A percentile compares a stretch with the other conserved stretches of the same genome.
Evolutionary conservation across 2,797 vertebrate species (phyloP).

Genomic region (Antrozous pallidus): DNA sequence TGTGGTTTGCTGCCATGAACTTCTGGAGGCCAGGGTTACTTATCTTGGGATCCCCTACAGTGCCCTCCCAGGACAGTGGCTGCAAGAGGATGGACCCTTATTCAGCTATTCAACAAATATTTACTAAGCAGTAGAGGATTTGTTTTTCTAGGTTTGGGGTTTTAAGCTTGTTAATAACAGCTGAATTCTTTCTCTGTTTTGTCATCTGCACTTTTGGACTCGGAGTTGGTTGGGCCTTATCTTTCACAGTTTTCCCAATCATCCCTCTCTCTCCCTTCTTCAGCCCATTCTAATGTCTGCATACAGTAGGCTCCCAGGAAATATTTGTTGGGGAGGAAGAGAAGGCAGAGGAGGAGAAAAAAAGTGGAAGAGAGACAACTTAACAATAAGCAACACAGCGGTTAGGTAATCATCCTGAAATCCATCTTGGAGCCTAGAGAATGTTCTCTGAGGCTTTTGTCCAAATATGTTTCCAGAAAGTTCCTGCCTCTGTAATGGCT

Average conservation of each 20-base stretch:
- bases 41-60: neutral
- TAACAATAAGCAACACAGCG: neutral
- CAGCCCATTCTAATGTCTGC: neutral
- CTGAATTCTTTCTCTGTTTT: conserved; percentile 54
- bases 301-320: neutral
- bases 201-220: conserved; percentile 46
- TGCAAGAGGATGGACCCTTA: neutral
- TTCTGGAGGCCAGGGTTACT: neutral
- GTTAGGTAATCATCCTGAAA: neutral
- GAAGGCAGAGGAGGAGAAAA: neutral
- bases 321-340: neutral
- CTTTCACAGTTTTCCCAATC: neutral
- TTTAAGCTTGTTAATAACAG: conserved; percentile 52
- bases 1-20: neutral
- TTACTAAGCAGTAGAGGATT: conserved; percentile 49
- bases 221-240: conserved; percentile 21
- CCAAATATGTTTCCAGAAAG: neutral
- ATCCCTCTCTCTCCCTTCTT: neutral
- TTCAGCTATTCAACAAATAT: conserved; percentile 36
- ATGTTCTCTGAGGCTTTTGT: neutral
- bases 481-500: neutral
- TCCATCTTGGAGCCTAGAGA: neutral
- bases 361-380: neutral
- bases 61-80: neutral
- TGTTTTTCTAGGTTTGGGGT: conserved; percentile 55